Percentiles rank a stretch among this genome's conserved stretches.
Evolutionary conservation across 2,113 vertebrate genomes (phyloP).

Genomic region (Austrofundulus limnaeus): DNA sequence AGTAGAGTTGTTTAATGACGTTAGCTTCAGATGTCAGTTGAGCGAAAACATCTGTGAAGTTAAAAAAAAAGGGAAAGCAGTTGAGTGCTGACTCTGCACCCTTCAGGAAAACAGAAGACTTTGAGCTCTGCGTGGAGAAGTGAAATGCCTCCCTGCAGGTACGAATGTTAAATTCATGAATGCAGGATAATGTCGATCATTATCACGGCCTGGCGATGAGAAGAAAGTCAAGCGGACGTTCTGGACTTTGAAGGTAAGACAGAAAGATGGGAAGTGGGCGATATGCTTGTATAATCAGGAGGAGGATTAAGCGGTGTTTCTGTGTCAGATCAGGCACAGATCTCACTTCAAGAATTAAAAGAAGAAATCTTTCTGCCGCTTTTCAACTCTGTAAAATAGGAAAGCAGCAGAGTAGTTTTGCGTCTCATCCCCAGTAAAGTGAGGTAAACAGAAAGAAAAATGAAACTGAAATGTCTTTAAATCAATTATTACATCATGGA

Average conservation of each 20-base stretch:
- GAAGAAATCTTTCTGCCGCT: slow-evolving; percentile 31
- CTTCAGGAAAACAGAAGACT: slow-evolving; percentile 35
- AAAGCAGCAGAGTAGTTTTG: slow-evolving; percentile 14
- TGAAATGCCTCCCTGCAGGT: slow-evolving; percentile 40
- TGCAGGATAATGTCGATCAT: slow-evolving; percentile 39
- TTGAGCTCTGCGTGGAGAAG: slow-evolving; percentile 19
- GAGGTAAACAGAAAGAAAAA: slow-evolving; percentile 23
- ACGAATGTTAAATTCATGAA: slow-evolving; percentile 64
- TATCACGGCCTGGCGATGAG: slow-evolving; percentile 46
- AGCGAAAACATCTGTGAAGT: slow-evolving; percentile 10
- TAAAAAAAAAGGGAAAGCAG: slow-evolving; percentile 11
- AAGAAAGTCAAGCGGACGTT: slow-evolving; percentile 24
- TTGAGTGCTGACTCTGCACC: slow-evolving; percentile 54
- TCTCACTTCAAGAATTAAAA: slow-evolving; percentile 36
- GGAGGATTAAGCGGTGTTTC: slow-evolving; percentile 40
- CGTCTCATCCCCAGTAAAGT: slow-evolving; percentile 12
- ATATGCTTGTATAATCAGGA: slow-evolving; percentile 46
- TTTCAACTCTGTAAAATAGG: slow-evolving; percentile 10
- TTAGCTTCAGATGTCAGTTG: slow-evolving; percentile 16
- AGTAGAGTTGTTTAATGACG: slow-evolving; percentile 1
- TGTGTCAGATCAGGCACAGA: slow-evolving; percentile 37
- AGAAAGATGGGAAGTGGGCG: slow-evolving; percentile 30
- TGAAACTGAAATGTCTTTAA: too few relatives aligned
- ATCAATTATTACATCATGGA: neutral
- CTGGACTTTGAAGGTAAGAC: slow-evolving; percentile 46